Evolutionary conservation across 1,140 invertebrate species (phyloP), one percentile per base, ranked within the genome.

Genomic region (Micrasema minimum): DNA sequence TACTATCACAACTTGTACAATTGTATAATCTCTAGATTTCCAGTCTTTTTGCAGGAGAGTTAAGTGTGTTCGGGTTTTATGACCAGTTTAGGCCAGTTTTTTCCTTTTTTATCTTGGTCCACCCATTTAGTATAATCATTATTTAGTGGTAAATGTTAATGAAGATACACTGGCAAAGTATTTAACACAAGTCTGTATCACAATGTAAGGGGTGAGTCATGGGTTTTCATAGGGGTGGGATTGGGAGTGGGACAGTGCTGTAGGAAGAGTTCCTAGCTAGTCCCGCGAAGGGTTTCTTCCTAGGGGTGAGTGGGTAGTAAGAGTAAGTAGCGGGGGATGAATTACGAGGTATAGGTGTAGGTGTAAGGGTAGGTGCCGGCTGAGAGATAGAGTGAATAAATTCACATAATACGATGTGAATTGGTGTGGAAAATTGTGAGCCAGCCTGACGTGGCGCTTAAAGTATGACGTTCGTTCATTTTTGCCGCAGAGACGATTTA

Each of bases 341-440:
- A 57, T 69, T 48, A 72, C 22, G 71, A 46, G 66, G 59, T 64
- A 46, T 64, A 45, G 38, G 38, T 46, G 59, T 64, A 45, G 38
- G 38, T 46, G 59, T 64, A 64, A 53, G 59, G 59, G 55, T 37
- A 69, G 66, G 48, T 45, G 66, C 26, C 37, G 65, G 46, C 38
- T 64, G 55, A 65, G 18, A 69, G 55, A 72, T 72, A 66, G 72
- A 73, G 66, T 69, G 67, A 69, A 73, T 73, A 73, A 73, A 73
- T 73, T 73, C 72, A 64, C 57, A 72, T 73, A 73, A 73, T 69
- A 64, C 67, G 72, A 69, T 66, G 72, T 69, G 66, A 73, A 69
- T 69, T 69, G 66, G 66, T 37, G 66, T 67, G 72, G 61, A 61
- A 73, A 73, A 73, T 73, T 73, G 72, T 73, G 72, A 57, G 45